Evolutionary conservation across 1,140 invertebrate genomes (phyloP).

Genomic region (Pissodes strobi): DNA sequence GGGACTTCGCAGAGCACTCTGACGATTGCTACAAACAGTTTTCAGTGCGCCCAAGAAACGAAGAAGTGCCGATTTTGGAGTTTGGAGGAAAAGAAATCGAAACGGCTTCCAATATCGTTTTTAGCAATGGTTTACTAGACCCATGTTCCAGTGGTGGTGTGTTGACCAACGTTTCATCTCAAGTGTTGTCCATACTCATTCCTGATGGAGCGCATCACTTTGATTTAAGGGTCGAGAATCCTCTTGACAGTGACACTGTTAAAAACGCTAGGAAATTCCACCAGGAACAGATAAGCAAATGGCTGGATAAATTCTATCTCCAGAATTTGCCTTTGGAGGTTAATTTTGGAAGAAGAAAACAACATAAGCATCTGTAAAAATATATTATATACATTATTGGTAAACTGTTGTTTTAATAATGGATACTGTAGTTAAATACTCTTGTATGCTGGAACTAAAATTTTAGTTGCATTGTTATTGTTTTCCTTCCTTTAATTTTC

Average conservation of each 20-base stretch:
- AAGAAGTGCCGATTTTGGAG: slow-evolving; percentile 68
- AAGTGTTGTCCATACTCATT: slow-evolving; percentile 77
- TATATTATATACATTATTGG: no score
- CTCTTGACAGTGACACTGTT: slow-evolving; percentile 73
- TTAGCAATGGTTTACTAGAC: slow-evolving; percentile 90
- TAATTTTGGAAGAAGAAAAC: no score
- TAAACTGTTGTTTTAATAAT: no score
- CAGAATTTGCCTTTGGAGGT: slow-evolving; percentile 20
- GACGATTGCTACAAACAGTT: slow-evolving; percentile 73
- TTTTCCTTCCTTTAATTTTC: no score
- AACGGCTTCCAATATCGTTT: slow-evolving; percentile 80
- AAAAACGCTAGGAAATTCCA: slow-evolving; percentile 70
- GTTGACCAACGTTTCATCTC: slow-evolving; percentile 68
- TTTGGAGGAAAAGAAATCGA: slow-evolving; percentile 81
- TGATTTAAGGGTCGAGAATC: slow-evolving; percentile 77
- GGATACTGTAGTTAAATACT: no score
- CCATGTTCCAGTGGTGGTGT: slow-evolving; percentile 94
- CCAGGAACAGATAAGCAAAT: slow-evolving; percentile 67
- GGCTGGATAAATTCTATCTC: slow-evolving; percentile 60
- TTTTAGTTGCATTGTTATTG: no score
- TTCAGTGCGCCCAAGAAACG: slow-evolving; percentile 63
- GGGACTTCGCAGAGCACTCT: slow-evolving; percentile 73
- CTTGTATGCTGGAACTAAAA: no score
- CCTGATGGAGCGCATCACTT: slow-evolving; percentile 91
- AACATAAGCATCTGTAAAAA: no score